Evolutionary conservation across 2,888 invertebrate genomes (phyloP), one percentile per base, ranked within the genome.

Genomic region (Drosophila mercatorum): DNA sequence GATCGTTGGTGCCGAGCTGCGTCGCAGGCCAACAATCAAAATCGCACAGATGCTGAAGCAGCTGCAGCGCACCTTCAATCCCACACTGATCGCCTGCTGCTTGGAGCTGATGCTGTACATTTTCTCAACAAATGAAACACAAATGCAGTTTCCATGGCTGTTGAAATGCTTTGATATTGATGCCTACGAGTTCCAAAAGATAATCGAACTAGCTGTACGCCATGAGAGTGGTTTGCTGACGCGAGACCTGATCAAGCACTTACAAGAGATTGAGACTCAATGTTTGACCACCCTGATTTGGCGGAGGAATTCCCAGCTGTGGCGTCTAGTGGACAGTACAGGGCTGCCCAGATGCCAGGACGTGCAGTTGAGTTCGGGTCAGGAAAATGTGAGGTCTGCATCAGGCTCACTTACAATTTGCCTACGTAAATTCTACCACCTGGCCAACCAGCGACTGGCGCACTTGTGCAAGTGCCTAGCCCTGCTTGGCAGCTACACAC

Each of bases 151-250:
- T 41, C 80, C 89, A 3, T 84, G 82, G 64, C 14, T 86, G 1
- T 56, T 86, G 1, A 47, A 74, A n/a, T 75, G 78, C 28, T 87
- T 68, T 26, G 31, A 17, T 0, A 58, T 86, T 5, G 74, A 86
- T n/a, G 56, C 85, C 2, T 89, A 66, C 40, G 78, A 88, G 5
- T 88, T 82, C 17, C 88, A 88, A 14, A 86, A 86, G 60, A 81
- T 86, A 28, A 40, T 85, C 10, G 83, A 82, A 41, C 28, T 80
- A 7, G 71, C 89, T 36, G 85, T 83, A 10, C 77, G 75, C 4
- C 68, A 78, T 40, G 72, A 72, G 12, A 60, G 57, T n/a, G 68
- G 68, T 2, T 17, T 78, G n/a, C 62, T 86, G 0, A 72, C 78
- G 0, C 65, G 65, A 2, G 68, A 72, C 40, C 59, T 84, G 11